Percentiles rank a stretch among this genome's conserved stretches.
Conservation (phyloP, 2,888 invertebrate genomes). For the Leucozona laternaria region DNA sequence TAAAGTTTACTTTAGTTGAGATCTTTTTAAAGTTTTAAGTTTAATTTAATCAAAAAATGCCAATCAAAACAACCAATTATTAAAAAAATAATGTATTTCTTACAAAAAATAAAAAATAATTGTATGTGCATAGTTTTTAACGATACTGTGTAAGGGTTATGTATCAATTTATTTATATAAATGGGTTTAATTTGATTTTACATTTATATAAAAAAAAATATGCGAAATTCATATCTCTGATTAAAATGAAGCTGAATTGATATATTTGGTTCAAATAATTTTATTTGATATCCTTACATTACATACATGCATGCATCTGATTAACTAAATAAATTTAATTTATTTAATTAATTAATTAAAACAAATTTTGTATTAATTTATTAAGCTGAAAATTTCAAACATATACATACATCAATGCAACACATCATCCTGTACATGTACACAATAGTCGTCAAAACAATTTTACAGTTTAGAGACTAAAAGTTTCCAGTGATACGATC, state of each 20-base stretch:
- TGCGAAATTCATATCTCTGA: background rate
- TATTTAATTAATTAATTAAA: background rate
- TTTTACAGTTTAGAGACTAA: slow-evolving; percentile 44
- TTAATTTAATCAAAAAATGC: background rate
- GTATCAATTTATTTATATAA: background rate
- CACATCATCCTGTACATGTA: slow-evolving; percentile 57
- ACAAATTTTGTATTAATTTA: background rate
- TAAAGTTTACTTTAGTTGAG: no score
- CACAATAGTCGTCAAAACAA: slow-evolving; percentile 52
- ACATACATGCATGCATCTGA: slow-evolving; percentile 40
- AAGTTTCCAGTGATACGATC: slow-evolving; percentile 61
- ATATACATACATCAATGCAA: slow-evolving; percentile 39
- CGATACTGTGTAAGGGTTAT: background rate
- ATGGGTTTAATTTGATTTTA: background rate
- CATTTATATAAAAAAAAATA: background rate
- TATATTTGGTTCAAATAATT: background rate
- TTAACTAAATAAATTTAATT: no score
- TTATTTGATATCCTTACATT: background rate
- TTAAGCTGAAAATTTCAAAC: slow-evolving; percentile 42
- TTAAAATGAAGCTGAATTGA: background rate
- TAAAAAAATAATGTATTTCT: background rate
- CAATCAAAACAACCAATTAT: slow-evolving; percentile 42
- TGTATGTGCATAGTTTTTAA: background rate
- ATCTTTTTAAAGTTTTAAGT: background rate
- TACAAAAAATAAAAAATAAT: background rate